Base-by-base conservation (phyloP, 2,888 invertebrate genomes). In the Sericinus montela region DNA sequence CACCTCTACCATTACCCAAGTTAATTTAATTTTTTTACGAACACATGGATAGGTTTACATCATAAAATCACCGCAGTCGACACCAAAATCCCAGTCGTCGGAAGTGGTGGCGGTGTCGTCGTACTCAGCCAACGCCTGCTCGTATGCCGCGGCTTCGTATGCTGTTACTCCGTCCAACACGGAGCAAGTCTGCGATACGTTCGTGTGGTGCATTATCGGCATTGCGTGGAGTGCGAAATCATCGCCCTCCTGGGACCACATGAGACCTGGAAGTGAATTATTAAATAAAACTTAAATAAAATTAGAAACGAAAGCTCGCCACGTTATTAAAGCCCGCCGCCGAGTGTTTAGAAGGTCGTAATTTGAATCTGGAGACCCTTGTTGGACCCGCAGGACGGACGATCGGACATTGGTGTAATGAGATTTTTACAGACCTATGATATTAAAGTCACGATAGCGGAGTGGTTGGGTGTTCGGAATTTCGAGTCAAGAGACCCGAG, bases 1-100 rank as follows among this genome's bases (percentile, higher is more conserved):
- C 8, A 6, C 25, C 8, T 25, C 4, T 23, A 43, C 35, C n/a
- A 16, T 30, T 1, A 10, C n/a, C 23, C 25, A 32, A 29, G 9
- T 15, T 10, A 3, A 10, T n/a, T n/a, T 8, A 25, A 25, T 8
- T 25, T 7, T 32, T 19, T 19, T 28, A 29, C 19, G 32, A 6
- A 16, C 15, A 16, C 15, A 19, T 10, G 19, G 23, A 15, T 13
- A 28, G 35, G 45, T 63, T 74, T 91, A 92, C 89, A 92, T 92
- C 89, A 92, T 92, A 67, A 93, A 92, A 63, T 93, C 94, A 0
- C 93, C 93, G 68, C 93, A 94, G 69, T 94, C 94, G 54, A 93
- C 91, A 36, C 93, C 92, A 53, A 92, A 90, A 70, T 93, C 93
- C 83, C 92, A 93, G 60, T 93, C 93, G 60, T 93, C 92, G 1